Conservation (phyloP, 1,140 invertebrate species). For the Thalassaphorura encarpata region DNA sequence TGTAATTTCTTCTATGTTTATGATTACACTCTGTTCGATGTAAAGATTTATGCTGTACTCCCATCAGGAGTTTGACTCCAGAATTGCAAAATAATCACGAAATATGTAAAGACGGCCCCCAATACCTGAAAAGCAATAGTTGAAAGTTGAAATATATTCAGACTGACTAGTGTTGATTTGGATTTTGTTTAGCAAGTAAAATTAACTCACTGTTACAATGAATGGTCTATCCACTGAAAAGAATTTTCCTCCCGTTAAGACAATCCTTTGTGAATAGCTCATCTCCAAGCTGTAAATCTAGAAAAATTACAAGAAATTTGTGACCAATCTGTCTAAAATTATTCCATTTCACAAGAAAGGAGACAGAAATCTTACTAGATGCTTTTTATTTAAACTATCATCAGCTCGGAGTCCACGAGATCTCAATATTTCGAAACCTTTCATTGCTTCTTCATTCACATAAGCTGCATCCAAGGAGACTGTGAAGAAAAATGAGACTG, state of each 20-base stretch:
- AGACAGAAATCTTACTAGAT: slow-evolving; percentile 18
- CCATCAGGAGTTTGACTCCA: background rate
- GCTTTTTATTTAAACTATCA: slow-evolving; percentile 21
- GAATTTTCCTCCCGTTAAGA: slow-evolving; percentile 28
- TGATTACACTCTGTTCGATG: too few species aligned
- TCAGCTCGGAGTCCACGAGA: background rate
- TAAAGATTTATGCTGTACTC: too few species aligned
- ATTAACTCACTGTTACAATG: slow-evolving; percentile 22
- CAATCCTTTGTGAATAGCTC: slow-evolving; percentile 19
- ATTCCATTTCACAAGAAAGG: too few species aligned
- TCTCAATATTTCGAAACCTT: slow-evolving; percentile 16
- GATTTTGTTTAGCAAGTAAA: too few species aligned
- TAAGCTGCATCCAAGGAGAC: slow-evolving; percentile 24
- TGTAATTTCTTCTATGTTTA: too few species aligned
- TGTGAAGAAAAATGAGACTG: slow-evolving; percentile 26
- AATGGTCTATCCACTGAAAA: slow-evolving; percentile 27
- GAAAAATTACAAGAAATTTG: background rate
- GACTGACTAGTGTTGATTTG: background rate
- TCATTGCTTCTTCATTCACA: slow-evolving; percentile 21
- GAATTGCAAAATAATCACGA: slow-evolving; percentile 30
- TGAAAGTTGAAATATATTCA: too few species aligned
- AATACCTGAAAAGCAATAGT: slow-evolving; percentile 27
- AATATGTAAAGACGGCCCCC: slow-evolving; percentile 29
- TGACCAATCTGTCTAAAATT: too few species aligned
- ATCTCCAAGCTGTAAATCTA: slow-evolving; percentile 20